Base-by-base conservation (phyloP, 2,888 invertebrate species). In the Drosophila aldrichi region DNA sequence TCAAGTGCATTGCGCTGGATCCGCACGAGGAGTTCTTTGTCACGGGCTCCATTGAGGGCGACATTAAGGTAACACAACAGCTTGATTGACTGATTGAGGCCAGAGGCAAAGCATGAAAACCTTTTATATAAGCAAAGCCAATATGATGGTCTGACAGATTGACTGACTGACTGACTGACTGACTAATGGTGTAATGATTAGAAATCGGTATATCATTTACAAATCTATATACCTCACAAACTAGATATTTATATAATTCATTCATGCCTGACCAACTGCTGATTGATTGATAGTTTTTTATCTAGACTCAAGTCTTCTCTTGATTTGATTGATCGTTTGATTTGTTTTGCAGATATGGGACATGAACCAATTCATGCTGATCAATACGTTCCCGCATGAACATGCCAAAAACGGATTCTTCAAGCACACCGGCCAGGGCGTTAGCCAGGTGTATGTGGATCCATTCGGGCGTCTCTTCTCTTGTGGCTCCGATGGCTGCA, bases 401-500 rank as follows among this genome's bases (percentile, higher is more conserved):
- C 99, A 99, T 94, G 97, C 98, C 36, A 95, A 97, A 80, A 98
- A 98, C 76, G 97, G 98, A 74, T 98, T 99, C 95, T 98, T 99
- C 94, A 97, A 98, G 92, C 98, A 98, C 93, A 98, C 98, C 90
- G 98, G 98, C 38, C 98, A 98, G 93, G 98, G 98, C 38, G 99
- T 99, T 46, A 98, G 98, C 52, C 99, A 99, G 93, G 94, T 99
- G 81, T 96, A 97, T 91, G 96, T 99, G 72, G 99, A 99, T 92
- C 95, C 96, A 48, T 96, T 96, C 73, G 96, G 96, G 32, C 96
- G 99, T 54, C 94, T 99, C 84, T 99, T 98, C 94, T 99, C 99
- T 8, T 99, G 99, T 93, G 99, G 99, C 62, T 98, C 98, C 55
- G 99, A 99, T 94, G 99, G 99, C 87, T 98, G 99, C 56, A 97